Conservation (phyloP, 2,888 invertebrate species). For the Ectobius pallidus region DNA sequence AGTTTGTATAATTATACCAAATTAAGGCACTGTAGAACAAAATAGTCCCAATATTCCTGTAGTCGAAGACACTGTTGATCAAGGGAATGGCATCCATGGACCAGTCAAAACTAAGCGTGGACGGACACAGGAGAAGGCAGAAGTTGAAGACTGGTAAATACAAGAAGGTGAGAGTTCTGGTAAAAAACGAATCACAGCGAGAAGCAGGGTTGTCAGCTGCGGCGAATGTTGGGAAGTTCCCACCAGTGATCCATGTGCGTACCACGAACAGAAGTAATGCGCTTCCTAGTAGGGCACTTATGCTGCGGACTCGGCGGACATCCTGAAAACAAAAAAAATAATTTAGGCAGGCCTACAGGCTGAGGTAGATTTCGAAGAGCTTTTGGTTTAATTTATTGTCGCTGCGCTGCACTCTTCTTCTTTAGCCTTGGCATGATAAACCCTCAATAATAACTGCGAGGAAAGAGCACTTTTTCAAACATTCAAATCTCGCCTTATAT, state of each 20-base stretch:
- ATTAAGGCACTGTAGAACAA: slow-evolving; percentile 50
- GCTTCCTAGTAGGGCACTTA: slow-evolving; percentile 50
- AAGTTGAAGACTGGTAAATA: slow-evolving; percentile 57
- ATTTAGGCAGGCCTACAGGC: too few relatives aligned
- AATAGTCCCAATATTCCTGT: slow-evolving; percentile 53
- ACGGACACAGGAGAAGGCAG: slow-evolving; percentile 57
- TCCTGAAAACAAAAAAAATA: too few relatives aligned
- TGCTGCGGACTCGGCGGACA: neutral
- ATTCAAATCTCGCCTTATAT: too few relatives aligned
- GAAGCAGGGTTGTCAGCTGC: slow-evolving; percentile 60
- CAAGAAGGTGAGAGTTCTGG: slow-evolving; percentile 56
- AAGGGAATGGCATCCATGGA: slow-evolving; percentile 63
- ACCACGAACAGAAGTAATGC: slow-evolving; percentile 59
- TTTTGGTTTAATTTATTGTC: too few relatives aligned
- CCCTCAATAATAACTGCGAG: too few relatives aligned
- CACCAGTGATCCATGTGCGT: slow-evolving; percentile 50
- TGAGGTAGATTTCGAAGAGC: too few relatives aligned
- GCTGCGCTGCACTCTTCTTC: too few relatives aligned
- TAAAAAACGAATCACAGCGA: slow-evolving; percentile 53
- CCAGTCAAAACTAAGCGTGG: slow-evolving; percentile 63
- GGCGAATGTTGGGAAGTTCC: slow-evolving; percentile 54
- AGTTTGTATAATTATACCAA: slow-evolving; percentile 27
- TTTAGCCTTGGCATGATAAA: too few relatives aligned
- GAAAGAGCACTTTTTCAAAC: too few relatives aligned
- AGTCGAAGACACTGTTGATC: slow-evolving; percentile 50